Evolutionary conservation across 2,888 invertebrate genomes (phyloP).

Genomic region (Podabrus alpinus): DNA sequence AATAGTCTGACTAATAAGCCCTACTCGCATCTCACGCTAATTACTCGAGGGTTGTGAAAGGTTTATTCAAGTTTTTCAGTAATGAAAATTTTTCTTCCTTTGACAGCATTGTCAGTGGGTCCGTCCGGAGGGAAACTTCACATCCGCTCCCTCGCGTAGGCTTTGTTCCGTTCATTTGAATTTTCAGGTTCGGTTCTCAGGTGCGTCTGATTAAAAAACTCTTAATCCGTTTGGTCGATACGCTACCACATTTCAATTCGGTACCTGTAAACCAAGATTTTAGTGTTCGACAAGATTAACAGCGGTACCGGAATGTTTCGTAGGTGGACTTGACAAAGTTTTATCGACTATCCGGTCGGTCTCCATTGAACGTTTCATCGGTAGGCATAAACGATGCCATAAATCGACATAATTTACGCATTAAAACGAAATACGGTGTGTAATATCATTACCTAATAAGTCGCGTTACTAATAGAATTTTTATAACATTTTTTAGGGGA

Average conservation of each 20-base stretch:
- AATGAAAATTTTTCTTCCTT: background rate
- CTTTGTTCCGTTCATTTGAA: background rate
- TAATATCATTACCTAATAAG: background rate
- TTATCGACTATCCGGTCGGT: background rate
- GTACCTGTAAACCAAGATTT: background rate
- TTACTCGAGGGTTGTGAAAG: background rate
- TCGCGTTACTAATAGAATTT: background rate
- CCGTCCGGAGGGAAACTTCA: background rate
- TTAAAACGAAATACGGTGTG: background rate
- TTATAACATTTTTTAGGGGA: background rate
- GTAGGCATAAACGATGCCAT: conserved; percentile 2
- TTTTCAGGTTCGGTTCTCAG: background rate
- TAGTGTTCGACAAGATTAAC: background rate
- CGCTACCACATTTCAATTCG: background rate
- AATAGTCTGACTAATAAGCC: too few relatives aligned
- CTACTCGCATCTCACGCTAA: background rate
- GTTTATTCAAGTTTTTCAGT: background rate
- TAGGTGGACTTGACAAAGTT: background rate
- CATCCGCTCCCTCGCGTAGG: background rate
- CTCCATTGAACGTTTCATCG: conserved; percentile 8
- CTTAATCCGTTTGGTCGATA: background rate
- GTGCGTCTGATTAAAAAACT: background rate
- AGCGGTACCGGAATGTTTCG: background rate
- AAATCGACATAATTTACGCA: conserved; percentile 1
- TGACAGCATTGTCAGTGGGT: background rate